Conservation (phyloP, 1,140 invertebrate species). For the Pseudomyrmex concolor region DNA sequence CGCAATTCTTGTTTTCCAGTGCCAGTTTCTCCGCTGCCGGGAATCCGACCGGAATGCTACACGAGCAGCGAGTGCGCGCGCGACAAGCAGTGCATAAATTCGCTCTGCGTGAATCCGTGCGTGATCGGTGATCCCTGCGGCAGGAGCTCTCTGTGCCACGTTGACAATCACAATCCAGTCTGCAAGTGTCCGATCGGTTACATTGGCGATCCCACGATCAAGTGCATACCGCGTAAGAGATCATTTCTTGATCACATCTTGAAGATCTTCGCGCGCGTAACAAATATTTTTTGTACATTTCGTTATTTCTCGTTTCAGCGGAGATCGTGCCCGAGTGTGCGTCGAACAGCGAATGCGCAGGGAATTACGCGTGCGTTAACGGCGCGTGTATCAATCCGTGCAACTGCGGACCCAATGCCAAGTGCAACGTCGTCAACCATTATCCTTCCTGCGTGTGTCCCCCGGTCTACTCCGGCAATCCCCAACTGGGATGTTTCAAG, state of each 20-base stretch:
- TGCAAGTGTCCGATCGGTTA: constrained; percentile 93
- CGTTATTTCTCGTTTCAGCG: constrained; percentile 75
- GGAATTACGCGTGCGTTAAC: constrained; percentile 92
- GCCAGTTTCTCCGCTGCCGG: constrained; percentile 83
- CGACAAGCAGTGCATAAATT: constrained; percentile 91
- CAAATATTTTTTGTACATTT: neutral
- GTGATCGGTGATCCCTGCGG: constrained; percentile 89
- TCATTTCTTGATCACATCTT: neutral
- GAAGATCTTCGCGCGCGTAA: neutral
- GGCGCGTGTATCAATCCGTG: constrained; percentile 92
- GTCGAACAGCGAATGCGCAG: constrained; percentile 91
- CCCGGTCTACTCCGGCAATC: constrained; percentile 92
- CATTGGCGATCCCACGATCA: constrained; percentile 89
- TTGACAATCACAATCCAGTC: constrained; percentile 89
- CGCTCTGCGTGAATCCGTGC: constrained; percentile 92
- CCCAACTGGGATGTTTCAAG: constrained; percentile 91
- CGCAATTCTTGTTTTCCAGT: constrained; percentile 80
- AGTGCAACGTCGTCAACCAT: constrained; percentile 92
- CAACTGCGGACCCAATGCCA: constrained; percentile 92
- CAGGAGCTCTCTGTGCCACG: constrained; percentile 91
- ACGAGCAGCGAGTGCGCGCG: constrained; percentile 90
- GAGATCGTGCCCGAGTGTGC: constrained; percentile 89
- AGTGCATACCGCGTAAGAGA: constrained; percentile 92
- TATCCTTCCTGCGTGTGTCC: constrained; percentile 93
- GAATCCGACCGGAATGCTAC: constrained; percentile 89